Base-by-base conservation (phyloP, 2,113 vertebrate species). In the Malurus melanocephalus region DNA sequence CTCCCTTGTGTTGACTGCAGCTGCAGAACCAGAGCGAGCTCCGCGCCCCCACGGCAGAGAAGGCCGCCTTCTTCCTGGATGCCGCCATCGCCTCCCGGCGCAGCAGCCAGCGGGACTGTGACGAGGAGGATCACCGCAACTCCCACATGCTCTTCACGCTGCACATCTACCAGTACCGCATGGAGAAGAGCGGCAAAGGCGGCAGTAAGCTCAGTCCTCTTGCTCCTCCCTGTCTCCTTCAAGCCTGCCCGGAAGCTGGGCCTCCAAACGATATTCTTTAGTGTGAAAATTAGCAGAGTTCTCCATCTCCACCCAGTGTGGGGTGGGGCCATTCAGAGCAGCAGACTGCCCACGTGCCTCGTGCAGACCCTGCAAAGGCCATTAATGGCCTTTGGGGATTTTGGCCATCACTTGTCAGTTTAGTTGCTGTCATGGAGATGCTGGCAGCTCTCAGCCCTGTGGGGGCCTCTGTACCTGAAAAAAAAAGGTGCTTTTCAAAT, bases 101-200 rank as follows among this genome's bases (percentile, higher is more conserved):
- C 95, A 97, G 98, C 95, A 98, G 96, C 96, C 98, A 98, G 89
- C 96, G 97, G 20, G 98, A 98, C 92, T 98, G 97, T 0, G 98
- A 98, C 0, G 98, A 99, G 87, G 99, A 99, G 20, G 99, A 99
- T 74, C 98, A 98, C 45, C 98, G 99, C 33, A 99, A 98, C 97
- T 99, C 99, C 6, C 99, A 99, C 97, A 99, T 99, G 99, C 98
- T 99, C 90, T 99, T 99, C 96, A 99, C 99, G 0, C 96, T 99
- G 88, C 99, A 99, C 96, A 98, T 99, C 95, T 99, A 99, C 96
- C 99, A 99, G 97, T 99, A 99, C 95, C 98, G 99, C 67, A 99
- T 99, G 99, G 99, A 99, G 94, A 99, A 99, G 96, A 98, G 98
- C 0, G 98, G 99, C 49, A 99, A 99, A 91, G 99, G 98, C 2